Conservation (phyloP, 2,113 vertebrate species). For the Columbina picui region DNA sequence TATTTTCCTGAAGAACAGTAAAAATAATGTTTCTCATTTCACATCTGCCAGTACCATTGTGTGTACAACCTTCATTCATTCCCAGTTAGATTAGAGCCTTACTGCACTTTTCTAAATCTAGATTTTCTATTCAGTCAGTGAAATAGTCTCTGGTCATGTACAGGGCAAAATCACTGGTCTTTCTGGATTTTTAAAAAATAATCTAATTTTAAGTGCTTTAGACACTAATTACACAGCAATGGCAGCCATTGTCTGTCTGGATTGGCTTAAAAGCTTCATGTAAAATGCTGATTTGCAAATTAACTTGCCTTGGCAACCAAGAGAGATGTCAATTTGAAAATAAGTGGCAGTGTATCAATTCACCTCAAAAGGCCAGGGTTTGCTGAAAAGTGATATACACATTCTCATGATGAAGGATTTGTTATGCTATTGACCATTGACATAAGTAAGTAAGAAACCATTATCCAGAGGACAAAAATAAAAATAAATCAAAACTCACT, state of each 20-base stretch:
- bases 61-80: neutral
- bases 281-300: constrained; percentile 29
- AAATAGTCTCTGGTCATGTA: neutral
- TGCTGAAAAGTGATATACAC: constrained; percentile 37
- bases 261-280: neutral
- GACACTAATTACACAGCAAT: constrained; percentile 15
- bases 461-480: constrained; percentile 21
- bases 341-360: constrained; percentile 37
- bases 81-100: neutral
- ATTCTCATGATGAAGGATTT: constrained; percentile 45
- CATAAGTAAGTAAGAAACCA: constrained; percentile 41
- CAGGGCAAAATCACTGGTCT: neutral
- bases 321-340: neutral
- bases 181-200: neutral
- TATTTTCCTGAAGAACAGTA: constrained; percentile 12
- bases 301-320: neutral
- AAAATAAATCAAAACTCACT: constrained; percentile 56
- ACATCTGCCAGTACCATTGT: neutral
- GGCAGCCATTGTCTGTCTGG: neutral
- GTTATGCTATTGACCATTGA: constrained; percentile 47
- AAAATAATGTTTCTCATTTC: constrained; percentile 1
- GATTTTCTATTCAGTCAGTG: neutral
- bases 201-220: constrained; percentile 6
- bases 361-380: constrained; percentile 39
- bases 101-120: neutral